These are phyloP conservation scores for Psococerastis gibbosa DNA, from an alignment of 2,888 invertebrate genomes.

Conservation along the genomic window DNA sequence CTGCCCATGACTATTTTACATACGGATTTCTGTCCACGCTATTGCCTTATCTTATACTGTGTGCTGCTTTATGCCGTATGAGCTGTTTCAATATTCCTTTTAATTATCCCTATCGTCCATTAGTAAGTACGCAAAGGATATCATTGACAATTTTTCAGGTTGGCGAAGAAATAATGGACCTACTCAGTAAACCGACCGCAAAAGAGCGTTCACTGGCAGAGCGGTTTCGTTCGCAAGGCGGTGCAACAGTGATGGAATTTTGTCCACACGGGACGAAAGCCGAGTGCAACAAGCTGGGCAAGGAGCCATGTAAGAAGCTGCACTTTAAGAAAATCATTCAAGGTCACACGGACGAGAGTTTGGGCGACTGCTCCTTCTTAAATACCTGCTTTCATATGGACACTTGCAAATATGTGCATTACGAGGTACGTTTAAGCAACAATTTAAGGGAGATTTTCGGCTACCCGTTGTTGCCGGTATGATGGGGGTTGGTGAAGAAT, in stretches of 20 bases:
- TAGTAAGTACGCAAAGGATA: no score
- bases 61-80: no score
- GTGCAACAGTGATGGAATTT: constrained; percentile 83
- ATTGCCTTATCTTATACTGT: no score
- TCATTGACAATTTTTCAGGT: constrained; percentile 27
- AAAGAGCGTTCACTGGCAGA: constrained; percentile 91
- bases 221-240: constrained; percentile 89
- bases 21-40: no score
- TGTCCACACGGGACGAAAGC: constrained; percentile 88
- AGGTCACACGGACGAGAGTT: constrained; percentile 79
- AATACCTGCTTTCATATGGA: constrained; percentile 99
- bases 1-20: no score
- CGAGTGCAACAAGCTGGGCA: constrained; percentile 43
- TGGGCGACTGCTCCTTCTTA: constrained; percentile 93
- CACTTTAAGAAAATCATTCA: constrained; percentile 96
- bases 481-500: no score
- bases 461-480: no score
- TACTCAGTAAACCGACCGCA: constrained; percentile 87
- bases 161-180: constrained; percentile 85
- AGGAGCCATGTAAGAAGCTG: constrained; percentile 53
- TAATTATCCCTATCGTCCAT: no score
- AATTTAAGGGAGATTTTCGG: neutral
- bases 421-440: constrained; percentile 68
- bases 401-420: constrained; percentile 95
- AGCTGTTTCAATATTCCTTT: no score